Evolutionary conservation across 2,113 vertebrate species (phyloP).

Genomic region (Dinomys branickii): DNA sequence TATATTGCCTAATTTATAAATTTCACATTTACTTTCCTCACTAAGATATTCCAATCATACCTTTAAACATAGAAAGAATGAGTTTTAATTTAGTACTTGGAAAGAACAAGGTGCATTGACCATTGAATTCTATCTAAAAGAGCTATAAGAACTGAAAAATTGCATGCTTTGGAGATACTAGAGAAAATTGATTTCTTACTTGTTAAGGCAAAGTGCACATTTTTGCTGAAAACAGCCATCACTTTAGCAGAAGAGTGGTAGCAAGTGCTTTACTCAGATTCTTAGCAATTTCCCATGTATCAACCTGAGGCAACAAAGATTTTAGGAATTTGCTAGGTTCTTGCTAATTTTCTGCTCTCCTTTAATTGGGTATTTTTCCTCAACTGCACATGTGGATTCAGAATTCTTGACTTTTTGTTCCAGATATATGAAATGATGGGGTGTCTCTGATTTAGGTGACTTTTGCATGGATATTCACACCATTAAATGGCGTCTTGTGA

Average conservation of each 20-base stretch:
- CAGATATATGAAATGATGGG: background rate
- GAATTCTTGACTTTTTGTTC: background rate
- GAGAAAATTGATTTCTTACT: constrained; percentile 76
- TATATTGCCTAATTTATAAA: constrained; percentile 63
- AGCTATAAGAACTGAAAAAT: constrained; percentile 67
- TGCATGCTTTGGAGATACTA: constrained; percentile 65
- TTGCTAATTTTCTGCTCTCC: constrained; percentile 6
- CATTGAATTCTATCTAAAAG: constrained; percentile 61
- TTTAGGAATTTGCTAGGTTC: constrained; percentile 35
- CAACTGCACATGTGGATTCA: background rate
- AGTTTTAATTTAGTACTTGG: constrained; percentile 76
- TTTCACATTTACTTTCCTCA: constrained; percentile 51
- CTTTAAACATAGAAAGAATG: constrained; percentile 47
- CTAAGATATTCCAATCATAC: constrained; percentile 68
- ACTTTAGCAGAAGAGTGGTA: constrained; percentile 42
- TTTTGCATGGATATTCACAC: background rate
- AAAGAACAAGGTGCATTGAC: constrained; percentile 63
- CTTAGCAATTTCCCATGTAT: background rate
- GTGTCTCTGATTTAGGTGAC: background rate
- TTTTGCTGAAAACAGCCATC: constrained; percentile 58
- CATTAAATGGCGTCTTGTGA: background rate
- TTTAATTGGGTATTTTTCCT: constrained; percentile 1
- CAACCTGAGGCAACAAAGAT: constrained; percentile 2
- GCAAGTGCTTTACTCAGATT: constrained; percentile 34
- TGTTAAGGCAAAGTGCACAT: constrained; percentile 50